Evolutionary conservation across 2,888 invertebrate species (phyloP), one percentile per base, ranked within the genome.

Genomic region (Clunio marinus): DNA sequence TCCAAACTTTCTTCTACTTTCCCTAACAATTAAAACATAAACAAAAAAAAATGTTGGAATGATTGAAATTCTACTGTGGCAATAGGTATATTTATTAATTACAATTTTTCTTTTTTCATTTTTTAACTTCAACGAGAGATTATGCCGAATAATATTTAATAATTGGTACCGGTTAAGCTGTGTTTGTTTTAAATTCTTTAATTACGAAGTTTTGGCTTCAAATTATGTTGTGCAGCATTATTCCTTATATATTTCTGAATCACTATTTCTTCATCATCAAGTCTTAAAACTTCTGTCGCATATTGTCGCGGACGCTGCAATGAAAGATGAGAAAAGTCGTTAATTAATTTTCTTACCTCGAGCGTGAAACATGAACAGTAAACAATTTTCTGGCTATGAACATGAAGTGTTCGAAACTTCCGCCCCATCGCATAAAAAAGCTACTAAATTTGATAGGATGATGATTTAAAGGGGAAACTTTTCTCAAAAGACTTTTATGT

Each of bases 261-360:
- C n/a, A n/a, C n/a, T n/a, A n/a, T n/a, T n/a, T n/a, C n/a, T n/a
- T n/a, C n/a, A n/a, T n/a, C n/a, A n/a, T n/a, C n/a, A n/a, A n/a
- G n/a, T n/a, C n/a, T n/a, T n/a, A n/a, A n/a, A n/a, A n/a, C n/a
- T 22, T n/a, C 15, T 35, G 59, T 32, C 35, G 32, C 59, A 59
- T 58, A 27, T 59, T 59, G 2, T 59, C 59, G 5, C 17, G 35
- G 2, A 59, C 59, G 13, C 59, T 59, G 59, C 7, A 35, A 35
- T n/a, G 2, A 25, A 17, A 35, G 2, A 15, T 13, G 10, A 57
- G 27, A 27, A 57, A 57, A 27, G 2, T n/a, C 13, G 57, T 25
- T 51, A 57, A 51, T 51, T 22, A 51, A 51, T 22, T 51, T 57
- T 15, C n/a, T 27, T 4, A 51, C 5, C 3, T 51, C 22, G 7